phyloP scores from a whole-genome alignment of 2,797 vertebrate genomes.

The Enoplosus armatus region DNA sequence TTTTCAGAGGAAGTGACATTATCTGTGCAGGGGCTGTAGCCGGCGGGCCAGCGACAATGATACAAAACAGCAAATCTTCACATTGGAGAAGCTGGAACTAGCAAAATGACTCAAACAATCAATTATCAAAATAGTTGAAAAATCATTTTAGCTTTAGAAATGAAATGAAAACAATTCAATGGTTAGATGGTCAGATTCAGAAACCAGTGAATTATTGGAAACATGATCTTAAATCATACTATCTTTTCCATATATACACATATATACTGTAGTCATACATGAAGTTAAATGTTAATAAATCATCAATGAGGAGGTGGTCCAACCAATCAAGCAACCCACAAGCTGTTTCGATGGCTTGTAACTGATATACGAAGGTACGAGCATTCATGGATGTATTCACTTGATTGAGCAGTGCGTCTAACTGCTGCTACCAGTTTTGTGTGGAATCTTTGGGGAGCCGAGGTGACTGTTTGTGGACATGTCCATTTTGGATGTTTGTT shows the following conservation, averaged over 20 bases:
- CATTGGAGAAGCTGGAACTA: not conserved
- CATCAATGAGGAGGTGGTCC: too few relatives aligned
- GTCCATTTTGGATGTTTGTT: not conserved
- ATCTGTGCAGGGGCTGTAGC: conserved; percentile 58
- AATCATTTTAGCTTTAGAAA: not conserved
- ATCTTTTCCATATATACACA: too few relatives aligned
- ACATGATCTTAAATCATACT: not conserved
- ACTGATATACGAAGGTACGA: too few relatives aligned
- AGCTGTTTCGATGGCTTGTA: too few relatives aligned
- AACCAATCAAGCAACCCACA: too few relatives aligned
- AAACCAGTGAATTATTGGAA: not conserved
- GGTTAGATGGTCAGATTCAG: not conserved
- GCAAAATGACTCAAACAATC: not conserved
- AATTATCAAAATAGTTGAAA: not conserved
- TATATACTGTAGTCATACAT: too few relatives aligned
- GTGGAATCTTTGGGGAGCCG: not conserved
- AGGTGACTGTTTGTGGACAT: not conserved
- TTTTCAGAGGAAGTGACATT: conserved; percentile 74
- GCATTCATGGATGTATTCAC: not conserved
- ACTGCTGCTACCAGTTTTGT: not conserved
- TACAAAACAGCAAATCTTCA: not conserved
- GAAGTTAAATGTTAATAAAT: too few relatives aligned
- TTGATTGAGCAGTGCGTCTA: not conserved
- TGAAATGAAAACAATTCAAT: not conserved
- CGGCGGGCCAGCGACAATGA: conserved; percentile 33